Evolutionary conservation across 53 echinoderm and acorn worm species (phyloP).

Genomic region (Hippasteria phrygiana): DNA sequence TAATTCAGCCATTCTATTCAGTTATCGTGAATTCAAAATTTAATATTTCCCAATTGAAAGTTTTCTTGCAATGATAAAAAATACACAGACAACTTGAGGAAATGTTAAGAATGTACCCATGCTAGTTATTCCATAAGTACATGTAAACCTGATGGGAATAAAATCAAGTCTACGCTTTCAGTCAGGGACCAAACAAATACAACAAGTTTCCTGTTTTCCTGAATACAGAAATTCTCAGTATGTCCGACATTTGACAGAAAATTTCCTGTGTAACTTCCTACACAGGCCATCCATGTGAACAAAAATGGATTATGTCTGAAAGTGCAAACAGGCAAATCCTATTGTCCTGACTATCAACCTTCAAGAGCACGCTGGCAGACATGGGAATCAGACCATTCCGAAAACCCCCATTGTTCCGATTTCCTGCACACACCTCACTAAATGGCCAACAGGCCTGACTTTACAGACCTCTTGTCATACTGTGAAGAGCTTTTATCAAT

Average conservation of each 20-base stretch:
- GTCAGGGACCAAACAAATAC: background rate
- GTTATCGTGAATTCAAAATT: too few species aligned
- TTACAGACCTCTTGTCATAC: background rate
- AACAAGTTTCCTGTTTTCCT: constrained; percentile 16
- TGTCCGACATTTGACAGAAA: background rate
- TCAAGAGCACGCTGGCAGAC: background rate
- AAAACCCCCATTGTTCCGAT: constrained; percentile 1
- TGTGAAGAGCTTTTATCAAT: background rate
- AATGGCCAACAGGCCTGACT: background rate
- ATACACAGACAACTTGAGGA: too few species aligned
- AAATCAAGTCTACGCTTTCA: background rate
- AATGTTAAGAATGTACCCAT: too few species aligned
- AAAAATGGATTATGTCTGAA: background rate
- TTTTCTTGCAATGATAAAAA: too few species aligned
- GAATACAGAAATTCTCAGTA: background rate
- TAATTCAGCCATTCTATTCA: too few species aligned
- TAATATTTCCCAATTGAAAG: too few species aligned
- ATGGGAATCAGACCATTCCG: background rate
- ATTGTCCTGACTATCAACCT: constrained; percentile 23
- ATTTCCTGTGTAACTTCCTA: background rate
- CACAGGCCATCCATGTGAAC: background rate
- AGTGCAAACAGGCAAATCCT: background rate
- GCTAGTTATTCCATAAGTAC: too few species aligned
- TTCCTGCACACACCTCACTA: background rate
- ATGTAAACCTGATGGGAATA: too few species aligned